These are phyloP conservation scores for Karalla daura DNA, from an alignment of 2,797 vertebrate species.

Conservation along the genomic window DNA sequence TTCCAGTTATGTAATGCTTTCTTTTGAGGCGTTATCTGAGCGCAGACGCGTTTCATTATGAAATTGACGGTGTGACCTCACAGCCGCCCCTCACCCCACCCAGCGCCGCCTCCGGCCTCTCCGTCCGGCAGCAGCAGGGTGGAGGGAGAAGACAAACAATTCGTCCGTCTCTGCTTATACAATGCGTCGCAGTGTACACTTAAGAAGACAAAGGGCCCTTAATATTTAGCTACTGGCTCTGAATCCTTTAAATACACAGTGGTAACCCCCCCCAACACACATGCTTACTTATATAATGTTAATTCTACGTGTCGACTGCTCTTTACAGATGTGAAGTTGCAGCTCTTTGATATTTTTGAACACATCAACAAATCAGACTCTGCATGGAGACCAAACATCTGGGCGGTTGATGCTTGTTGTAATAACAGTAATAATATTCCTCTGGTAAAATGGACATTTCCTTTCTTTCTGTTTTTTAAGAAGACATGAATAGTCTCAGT, in stretches of 20 bases:
- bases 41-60: slow-evolving; percentile 68
- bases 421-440: too few species aligned
- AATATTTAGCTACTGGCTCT: slow-evolving; percentile 19
- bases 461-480: too few species aligned
- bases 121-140: slow-evolving; percentile 71
- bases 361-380: not conserved
- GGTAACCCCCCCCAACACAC: slow-evolving; percentile 1
- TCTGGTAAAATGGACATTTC: too few species aligned
- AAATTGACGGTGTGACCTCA: slow-evolving; percentile 72
- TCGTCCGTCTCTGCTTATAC: slow-evolving; percentile 49
- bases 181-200: slow-evolving; percentile 51
- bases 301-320: not conserved
- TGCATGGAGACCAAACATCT: not conserved
- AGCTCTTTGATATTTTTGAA: not conserved
- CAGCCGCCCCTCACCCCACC: slow-evolving; percentile 55
- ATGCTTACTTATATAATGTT: not conserved
- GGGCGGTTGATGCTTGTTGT: not conserved
- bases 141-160: slow-evolving; percentile 77
- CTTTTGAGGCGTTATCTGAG: slow-evolving; percentile 66
- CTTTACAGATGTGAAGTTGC: slow-evolving; percentile 2
- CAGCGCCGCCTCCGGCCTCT: slow-evolving; percentile 54
- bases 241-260: slow-evolving; percentile 20
- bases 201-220: slow-evolving; percentile 47
- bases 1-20: slow-evolving; percentile 51
- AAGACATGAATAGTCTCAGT: slow-evolving; percentile 18